These are phyloP conservation scores for Scelioninae gen. 1 DNA, from an alignment of 2,888 invertebrate genomes.

Conservation along the genomic window DNA sequence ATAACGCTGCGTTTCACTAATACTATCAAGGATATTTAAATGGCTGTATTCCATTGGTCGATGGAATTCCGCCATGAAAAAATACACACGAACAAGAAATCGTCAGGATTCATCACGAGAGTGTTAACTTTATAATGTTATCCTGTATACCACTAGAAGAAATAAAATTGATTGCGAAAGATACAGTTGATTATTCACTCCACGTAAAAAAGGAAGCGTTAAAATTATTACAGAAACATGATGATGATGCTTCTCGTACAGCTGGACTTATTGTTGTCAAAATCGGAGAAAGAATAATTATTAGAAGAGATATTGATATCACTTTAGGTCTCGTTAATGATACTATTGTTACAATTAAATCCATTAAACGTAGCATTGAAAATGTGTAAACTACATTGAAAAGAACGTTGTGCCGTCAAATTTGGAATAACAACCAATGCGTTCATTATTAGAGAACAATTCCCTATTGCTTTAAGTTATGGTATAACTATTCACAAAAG, in stretches of 20 bases:
- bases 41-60: too few species aligned
- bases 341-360: slow-evolving; percentile 18
- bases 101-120: too few species aligned
- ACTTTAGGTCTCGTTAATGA: slow-evolving; percentile 67
- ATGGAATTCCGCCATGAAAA: too few species aligned
- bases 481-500: too few species aligned
- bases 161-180: slow-evolving; percentile 53
- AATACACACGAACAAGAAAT: too few species aligned
- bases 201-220: slow-evolving; percentile 61
- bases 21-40: too few species aligned
- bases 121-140: slow-evolving; percentile 40
- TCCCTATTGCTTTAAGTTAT: too few species aligned
- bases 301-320: too few species aligned
- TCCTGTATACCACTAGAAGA: slow-evolving; percentile 65
- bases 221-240: slow-evolving; percentile 57
- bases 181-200: slow-evolving; percentile 70
- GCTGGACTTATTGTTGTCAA: slow-evolving; percentile 23
- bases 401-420: slow-evolving; percentile 68
- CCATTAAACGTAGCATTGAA: slow-evolving; percentile 37
- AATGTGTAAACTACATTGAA: slow-evolving; percentile 57
- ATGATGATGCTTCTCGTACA: slow-evolving; percentile 50
- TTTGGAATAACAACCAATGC: slow-evolving; percentile 41
- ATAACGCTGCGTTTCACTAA: too few species aligned
- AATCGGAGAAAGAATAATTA: slow-evolving; percentile 70
- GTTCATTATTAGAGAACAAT: too few species aligned